Evolutionary conservation across 2,888 invertebrate species (phyloP), one percentile per base, ranked within the genome.

Genomic region (Melitaea athalia): DNA sequence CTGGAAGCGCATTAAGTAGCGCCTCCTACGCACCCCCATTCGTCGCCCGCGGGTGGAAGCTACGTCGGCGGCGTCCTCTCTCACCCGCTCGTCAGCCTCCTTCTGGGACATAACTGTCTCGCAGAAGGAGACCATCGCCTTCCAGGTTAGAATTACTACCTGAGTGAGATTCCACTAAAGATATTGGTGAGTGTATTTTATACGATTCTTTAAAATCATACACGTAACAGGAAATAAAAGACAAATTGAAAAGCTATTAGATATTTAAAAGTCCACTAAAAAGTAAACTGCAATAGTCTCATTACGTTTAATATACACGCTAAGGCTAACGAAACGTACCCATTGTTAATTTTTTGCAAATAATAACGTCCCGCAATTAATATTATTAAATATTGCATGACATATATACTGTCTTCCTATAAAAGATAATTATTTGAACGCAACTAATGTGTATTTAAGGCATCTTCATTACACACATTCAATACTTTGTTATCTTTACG

Each of bases 301-400:
- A 50, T 50, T 50, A 50, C 15, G 50, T 17, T 24, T 1, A 7
- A 50, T 24, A 52, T 10, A 24, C 52, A 52, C 52, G 52, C 52
- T 24, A 52, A 17, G 5, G 17, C 24, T 24, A 52, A 52, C 11
- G 24, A 52, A 59, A 38, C 6, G 42, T 11, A 38, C n/a, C n/a
- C n/a, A n/a, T 8, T 42, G 15, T 59, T 59, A 42, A 12, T 15
- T 59, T 59, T 59, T 59, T 42, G 5, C 15, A 11, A 42, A 17
- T 11, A 52, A 15, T 11, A 52, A 5, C 11, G 50, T 52, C 52
- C 59, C 31, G 47, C 49, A 24, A 47, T 61, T 61, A 61, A 61
- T 61, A 33, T 45, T 61, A 61, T 49, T 47, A 61, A 49, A 31
- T 33, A 61, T 47, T 61, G 60, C 60, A 61, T 31, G 60, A 31